Conservation (phyloP, 2,888 invertebrate species). For the Orthosia gothica region DNA sequence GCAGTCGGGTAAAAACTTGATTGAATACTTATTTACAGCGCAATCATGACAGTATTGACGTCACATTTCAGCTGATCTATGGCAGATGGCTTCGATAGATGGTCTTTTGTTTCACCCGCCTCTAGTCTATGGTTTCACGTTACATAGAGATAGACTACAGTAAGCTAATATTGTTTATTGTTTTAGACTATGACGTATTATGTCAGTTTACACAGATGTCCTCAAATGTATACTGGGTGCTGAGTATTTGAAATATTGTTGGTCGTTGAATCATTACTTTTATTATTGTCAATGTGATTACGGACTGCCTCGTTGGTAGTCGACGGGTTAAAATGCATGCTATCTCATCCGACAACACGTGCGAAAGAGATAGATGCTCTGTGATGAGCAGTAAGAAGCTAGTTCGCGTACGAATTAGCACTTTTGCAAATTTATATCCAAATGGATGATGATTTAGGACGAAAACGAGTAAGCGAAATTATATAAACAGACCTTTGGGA, state of each 20-base stretch:
- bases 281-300: slow-evolving; percentile 5
- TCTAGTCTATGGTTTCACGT: neutral
- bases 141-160: neutral
- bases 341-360: too few species aligned
- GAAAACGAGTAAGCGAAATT: too few species aligned
- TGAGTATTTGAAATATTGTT: slow-evolving; percentile 10
- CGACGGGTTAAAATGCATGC: too few species aligned
- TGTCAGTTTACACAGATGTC: slow-evolving; percentile 60
- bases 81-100: too few species aligned
- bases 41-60: neutral
- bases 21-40: too few species aligned
- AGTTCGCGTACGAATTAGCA: too few species aligned
- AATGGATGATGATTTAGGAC: too few species aligned
- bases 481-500: too few species aligned
- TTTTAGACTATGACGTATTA: slow-evolving; percentile 42
- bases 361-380: too few species aligned
- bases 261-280: neutral
- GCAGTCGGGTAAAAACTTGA: too few species aligned
- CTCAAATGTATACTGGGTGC: slow-evolving; percentile 4
- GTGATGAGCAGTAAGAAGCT: too few species aligned
- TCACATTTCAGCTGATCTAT: neutral
- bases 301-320: neutral
- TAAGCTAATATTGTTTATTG: slow-evolving; percentile 41
- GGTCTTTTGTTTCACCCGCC: slow-evolving; percentile 4
- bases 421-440: too few species aligned